These are phyloP conservation scores for Anoplolepis gracilipes DNA, from an alignment of 1,140 invertebrate species.

Conservation along the genomic window DNA sequence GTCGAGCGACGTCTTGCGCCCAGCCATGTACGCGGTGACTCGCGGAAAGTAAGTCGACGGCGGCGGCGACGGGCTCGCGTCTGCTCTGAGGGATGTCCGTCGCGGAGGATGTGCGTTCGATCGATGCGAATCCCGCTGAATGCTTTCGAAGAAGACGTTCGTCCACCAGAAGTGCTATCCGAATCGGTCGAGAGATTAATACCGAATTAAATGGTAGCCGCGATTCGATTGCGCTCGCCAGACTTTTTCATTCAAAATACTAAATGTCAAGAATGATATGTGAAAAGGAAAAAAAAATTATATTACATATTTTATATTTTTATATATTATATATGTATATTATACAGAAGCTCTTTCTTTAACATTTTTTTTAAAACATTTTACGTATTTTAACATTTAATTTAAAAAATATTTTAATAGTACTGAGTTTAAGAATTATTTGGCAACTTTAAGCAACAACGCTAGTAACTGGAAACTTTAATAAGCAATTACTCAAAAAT, in stretches of 20 bases:
- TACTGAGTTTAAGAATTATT: not conserved
- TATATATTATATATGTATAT: no score
- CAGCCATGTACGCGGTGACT: conserved; percentile 78
- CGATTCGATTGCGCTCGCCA: not conserved
- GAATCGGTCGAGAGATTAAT: not conserved
- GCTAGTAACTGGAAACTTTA: not conserved
- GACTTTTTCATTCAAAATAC: not conserved
- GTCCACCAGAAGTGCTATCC: conserved; percentile 3
- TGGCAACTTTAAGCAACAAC: not conserved
- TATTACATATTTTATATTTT: no score
- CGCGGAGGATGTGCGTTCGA: conserved; percentile 51
- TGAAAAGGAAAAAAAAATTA: not conserved
- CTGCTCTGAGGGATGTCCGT: conserved; percentile 49
- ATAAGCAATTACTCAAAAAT: not conserved
- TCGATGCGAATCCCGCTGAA: conserved; percentile 52
- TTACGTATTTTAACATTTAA: no score
- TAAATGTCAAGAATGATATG: not conserved
- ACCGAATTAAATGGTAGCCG: not conserved
- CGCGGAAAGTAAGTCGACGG: conserved; percentile 79
- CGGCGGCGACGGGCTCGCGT: conserved; percentile 69
- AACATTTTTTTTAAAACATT: no score
- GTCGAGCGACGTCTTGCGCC: conserved; percentile 78
- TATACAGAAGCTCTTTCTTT: no score
- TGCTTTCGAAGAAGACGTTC: not conserved
- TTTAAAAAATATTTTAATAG: not conserved